Evolutionary conservation across 2,888 invertebrate species (phyloP).

Genomic region (Cantharis rufa): DNA sequence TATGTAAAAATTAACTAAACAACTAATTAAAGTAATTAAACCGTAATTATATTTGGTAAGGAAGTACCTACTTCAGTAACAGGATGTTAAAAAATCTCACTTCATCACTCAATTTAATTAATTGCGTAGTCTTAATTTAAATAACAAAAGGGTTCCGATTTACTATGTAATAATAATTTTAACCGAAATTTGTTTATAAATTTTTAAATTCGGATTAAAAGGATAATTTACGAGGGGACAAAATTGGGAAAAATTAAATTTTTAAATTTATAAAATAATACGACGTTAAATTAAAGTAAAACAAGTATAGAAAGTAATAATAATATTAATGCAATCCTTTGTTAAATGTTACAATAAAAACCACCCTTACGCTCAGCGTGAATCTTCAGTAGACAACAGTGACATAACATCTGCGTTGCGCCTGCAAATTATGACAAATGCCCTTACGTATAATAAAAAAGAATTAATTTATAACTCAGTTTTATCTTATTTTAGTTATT

Average conservation of each 20-base stretch:
- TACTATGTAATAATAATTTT: neutral
- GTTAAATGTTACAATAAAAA: conserved; percentile 46
- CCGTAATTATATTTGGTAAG: neutral
- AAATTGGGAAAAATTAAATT: no score
- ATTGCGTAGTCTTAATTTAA: conserved; percentile 2
- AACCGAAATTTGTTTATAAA: neutral
- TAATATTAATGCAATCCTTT: conserved; percentile 49
- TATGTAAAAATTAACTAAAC: neutral
- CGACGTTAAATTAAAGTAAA: conserved; percentile 29
- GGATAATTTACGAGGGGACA: neutral
- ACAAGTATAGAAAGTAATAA: conserved; percentile 40
- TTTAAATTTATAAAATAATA: conserved; percentile 5
- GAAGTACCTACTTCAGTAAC: conserved; percentile 15
- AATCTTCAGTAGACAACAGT: conserved; percentile 46
- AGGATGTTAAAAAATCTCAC: conserved; percentile 21
- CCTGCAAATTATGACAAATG: conserved; percentile 51
- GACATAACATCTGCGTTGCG: conserved; percentile 52
- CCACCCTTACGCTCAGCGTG: conserved; percentile 47
- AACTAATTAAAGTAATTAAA: neutral
- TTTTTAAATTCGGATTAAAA: neutral
- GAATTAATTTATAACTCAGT: conserved; percentile 38
- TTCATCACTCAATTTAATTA: conserved; percentile 12
- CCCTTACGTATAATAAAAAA: conserved; percentile 36
- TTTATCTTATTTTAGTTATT: conserved; percentile 23
- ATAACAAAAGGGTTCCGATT: neutral